Evolutionary conservation across 35 echinoderm and acorn worm species (phyloP).

Genomic region (Lytechinus pictus): DNA sequence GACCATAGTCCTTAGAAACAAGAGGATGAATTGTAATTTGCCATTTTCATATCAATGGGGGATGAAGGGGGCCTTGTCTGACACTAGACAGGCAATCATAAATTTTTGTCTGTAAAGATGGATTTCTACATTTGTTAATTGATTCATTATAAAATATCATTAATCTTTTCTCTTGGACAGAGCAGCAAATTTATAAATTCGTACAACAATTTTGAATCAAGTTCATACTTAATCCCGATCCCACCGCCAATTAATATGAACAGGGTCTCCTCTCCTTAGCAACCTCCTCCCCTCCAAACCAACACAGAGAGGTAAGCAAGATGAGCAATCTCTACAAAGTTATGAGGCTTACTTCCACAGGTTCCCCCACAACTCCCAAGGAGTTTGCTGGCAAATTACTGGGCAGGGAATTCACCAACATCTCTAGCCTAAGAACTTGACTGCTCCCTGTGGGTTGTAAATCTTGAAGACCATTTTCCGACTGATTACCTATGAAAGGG

Average conservation of each 20-base stretch:
- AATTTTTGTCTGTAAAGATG: too few relatives aligned
- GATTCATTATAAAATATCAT: too few relatives aligned
- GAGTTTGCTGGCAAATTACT: not conserved
- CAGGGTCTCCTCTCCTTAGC: constrained; percentile 15
- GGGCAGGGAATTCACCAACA: not conserved
- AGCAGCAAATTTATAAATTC: too few relatives aligned
- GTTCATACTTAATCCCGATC: too few relatives aligned
- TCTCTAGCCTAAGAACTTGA: not conserved
- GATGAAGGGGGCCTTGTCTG: too few relatives aligned
- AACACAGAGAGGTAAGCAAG: not conserved
- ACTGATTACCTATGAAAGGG: not conserved
- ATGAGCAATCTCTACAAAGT: not conserved
- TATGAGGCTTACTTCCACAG: not conserved
- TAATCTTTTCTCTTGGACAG: too few relatives aligned
- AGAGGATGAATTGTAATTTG: too few relatives aligned
- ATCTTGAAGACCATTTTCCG: not conserved
- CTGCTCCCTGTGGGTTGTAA: not conserved
- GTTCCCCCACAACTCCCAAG: not conserved
- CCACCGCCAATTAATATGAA: not conserved
- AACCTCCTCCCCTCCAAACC: not conserved
- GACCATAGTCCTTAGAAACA: too few relatives aligned
- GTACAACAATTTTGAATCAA: too few relatives aligned
- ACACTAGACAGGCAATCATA: too few relatives aligned
- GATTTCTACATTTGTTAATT: too few relatives aligned
- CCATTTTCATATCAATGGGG: too few relatives aligned